These are phyloP conservation scores for Brachionus rubens DNA, from an alignment of 1,140 invertebrate genomes.

Conservation along the genomic window DNA sequence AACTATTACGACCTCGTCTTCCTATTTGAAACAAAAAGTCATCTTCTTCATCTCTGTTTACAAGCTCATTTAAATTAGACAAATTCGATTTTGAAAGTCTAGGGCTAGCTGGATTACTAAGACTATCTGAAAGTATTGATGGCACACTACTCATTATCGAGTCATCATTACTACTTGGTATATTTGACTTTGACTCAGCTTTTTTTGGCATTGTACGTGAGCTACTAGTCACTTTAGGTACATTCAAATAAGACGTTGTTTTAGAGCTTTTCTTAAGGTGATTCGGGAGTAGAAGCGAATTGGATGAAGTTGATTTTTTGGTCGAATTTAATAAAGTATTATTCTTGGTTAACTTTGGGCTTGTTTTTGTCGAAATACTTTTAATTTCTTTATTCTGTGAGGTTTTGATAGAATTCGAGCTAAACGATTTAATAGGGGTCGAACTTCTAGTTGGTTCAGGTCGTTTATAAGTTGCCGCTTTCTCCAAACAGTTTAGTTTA, in stretches of 20 bases:
- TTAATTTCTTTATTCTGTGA: slow-evolving; percentile 3
- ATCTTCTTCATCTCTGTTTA: slow-evolving; percentile 5
- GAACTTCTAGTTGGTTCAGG: neutral
- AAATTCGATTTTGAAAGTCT: slow-evolving; percentile 13
- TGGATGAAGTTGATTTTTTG: slow-evolving; percentile 12
- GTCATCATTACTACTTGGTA: neutral
- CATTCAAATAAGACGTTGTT: neutral
- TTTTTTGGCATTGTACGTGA: neutral
- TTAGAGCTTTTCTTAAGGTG: slow-evolving; percentile 8
- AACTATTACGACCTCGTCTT: slow-evolving; percentile 62
- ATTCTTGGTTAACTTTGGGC: neutral
- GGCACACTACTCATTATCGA: slow-evolving; percentile 5
- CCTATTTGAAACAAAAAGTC: slow-evolving; percentile 55
- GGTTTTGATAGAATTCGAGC: neutral
- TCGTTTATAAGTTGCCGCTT: neutral
- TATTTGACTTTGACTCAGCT: neutral
- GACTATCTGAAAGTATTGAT: neutral
- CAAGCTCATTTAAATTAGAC: neutral
- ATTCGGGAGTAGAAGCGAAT: neutral
- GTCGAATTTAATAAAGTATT: neutral
- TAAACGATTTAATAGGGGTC: neutral
- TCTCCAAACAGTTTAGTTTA: slow-evolving; percentile 33
- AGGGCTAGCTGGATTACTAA: slow-evolving; percentile 6
- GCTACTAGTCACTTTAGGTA: neutral
- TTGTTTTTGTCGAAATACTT: neutral